Evolutionary conservation across 2,888 invertebrate genomes (phyloP).

Genomic region (Caenorhabditis auriculariae): DNA sequence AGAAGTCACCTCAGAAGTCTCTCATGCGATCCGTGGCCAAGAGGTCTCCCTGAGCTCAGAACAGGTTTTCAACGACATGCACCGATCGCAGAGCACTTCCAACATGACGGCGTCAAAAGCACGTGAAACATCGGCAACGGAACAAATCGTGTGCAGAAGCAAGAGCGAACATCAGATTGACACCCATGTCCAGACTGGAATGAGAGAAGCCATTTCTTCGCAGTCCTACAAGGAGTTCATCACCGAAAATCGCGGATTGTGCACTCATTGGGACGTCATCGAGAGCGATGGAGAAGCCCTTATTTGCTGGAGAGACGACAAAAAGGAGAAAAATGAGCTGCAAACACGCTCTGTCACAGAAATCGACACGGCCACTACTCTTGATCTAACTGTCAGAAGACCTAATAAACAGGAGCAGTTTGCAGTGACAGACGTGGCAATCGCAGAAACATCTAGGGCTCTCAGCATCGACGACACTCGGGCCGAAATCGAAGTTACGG

Average conservation of each 20-base stretch:
- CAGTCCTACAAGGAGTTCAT: slow-evolving; percentile 32
- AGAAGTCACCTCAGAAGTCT: slow-evolving; percentile 13
- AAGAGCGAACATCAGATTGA: slow-evolving; percentile 22
- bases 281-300: slow-evolving; percentile 31
- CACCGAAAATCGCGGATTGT: slow-evolving; percentile 23
- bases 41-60: slow-evolving; percentile 16
- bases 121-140: slow-evolving; percentile 10
- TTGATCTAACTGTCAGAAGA: slow-evolving; percentile 29
- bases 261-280: slow-evolving; percentile 36
- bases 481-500: slow-evolving; percentile 23
- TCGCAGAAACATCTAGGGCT: slow-evolving; percentile 7
- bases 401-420: slow-evolving; percentile 14
- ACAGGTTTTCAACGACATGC: slow-evolving; percentile 4
- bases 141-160: slow-evolving; percentile 15
- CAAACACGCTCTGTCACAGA: slow-evolving; percentile 12
- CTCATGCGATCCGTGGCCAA: slow-evolving; percentile 13
- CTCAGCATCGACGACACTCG: slow-evolving; percentile 15
- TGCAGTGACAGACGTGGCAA: slow-evolving; percentile 6
- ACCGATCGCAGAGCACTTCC: too few relatives aligned
- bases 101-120: slow-evolving; percentile 15
- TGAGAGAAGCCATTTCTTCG: slow-evolving; percentile 11
- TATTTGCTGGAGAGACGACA: slow-evolving; percentile 33
- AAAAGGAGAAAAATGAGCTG: slow-evolving; percentile 8
- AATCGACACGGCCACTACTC: slow-evolving; percentile 22
- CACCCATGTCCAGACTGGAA: slow-evolving; percentile 13